These are phyloP conservation scores for Etheostoma cragini DNA, from an alignment of 2,113 vertebrate genomes.

Conservation along the genomic window DNA sequence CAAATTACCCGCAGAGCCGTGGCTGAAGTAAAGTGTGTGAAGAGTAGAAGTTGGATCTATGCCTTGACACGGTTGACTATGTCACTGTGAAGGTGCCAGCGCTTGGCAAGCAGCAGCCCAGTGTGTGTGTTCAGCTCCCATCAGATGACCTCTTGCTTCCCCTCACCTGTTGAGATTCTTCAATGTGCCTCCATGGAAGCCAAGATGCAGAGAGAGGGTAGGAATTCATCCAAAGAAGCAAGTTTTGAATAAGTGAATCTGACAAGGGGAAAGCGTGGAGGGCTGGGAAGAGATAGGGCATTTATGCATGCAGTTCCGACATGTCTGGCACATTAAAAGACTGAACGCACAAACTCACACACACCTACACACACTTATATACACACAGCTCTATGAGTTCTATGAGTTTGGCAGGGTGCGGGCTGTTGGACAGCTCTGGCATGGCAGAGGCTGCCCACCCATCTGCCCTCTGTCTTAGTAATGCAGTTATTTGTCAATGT, in stretches of 20 bases:
- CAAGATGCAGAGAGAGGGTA: slow-evolving; percentile 33
- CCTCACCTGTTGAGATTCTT: slow-evolving; percentile 80
- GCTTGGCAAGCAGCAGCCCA: slow-evolving; percentile 64
- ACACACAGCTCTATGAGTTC: slow-evolving; percentile 62
- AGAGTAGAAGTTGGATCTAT: slow-evolving; percentile 61
- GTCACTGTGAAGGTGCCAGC: slow-evolving; percentile 62
- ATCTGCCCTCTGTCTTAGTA: slow-evolving; percentile 79
- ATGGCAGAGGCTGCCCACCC: slow-evolving; percentile 75
- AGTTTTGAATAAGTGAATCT: slow-evolving; percentile 78
- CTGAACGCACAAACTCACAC: slow-evolving; percentile 40
- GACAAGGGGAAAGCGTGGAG: slow-evolving; percentile 77
- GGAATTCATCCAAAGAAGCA: slow-evolving; percentile 73
- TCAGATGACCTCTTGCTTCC: slow-evolving; percentile 69
- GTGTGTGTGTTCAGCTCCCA: slow-evolving; percentile 58
- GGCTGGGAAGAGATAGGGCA: slow-evolving; percentile 57
- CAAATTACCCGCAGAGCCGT: slow-evolving; percentile 50
- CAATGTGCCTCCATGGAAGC: slow-evolving; percentile 39
- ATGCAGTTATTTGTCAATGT: slow-evolving; percentile 71
- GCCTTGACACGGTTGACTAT: slow-evolving; percentile 74
- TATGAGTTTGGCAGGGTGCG: slow-evolving; percentile 71
- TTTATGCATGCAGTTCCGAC: slow-evolving; percentile 73
- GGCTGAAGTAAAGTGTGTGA: slow-evolving; percentile 61
- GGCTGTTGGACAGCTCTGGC: slow-evolving; percentile 74
- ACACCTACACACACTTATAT: slow-evolving; percentile 42
- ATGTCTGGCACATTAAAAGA: slow-evolving; percentile 73